Percentiles rank a stretch among this genome's conserved stretches.
Evolutionary conservation across 2,113 vertebrate genomes (phyloP).

Genomic region (Passer domesticus): DNA sequence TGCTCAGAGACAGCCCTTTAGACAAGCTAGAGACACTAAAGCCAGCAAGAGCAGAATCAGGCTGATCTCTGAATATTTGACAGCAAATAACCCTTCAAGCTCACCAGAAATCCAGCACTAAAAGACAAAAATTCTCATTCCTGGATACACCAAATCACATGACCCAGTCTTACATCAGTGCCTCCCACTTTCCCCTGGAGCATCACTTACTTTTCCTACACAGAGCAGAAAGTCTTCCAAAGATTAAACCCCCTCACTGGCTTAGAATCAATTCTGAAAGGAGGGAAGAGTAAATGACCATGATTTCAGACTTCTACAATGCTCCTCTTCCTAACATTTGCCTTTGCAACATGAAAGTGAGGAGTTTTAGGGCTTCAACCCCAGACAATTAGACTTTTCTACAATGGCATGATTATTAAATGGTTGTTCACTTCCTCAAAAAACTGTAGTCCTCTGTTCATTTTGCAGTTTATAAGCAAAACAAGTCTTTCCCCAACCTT

Average conservation of each 20-base stretch:
- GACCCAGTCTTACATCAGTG: neutral
- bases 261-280: neutral
- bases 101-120: neutral
- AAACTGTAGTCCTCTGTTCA: neutral
- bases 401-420: slow-evolving; percentile 3
- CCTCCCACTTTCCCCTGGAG: neutral
- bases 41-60: neutral
- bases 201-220: neutral
- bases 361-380: slow-evolving; percentile 30
- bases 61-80: neutral
- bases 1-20: neutral
- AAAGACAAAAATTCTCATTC: neutral
- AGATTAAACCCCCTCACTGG: neutral
- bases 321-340: neutral
- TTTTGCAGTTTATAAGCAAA: slow-evolving; percentile 50
- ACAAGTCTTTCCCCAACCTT: neutral
- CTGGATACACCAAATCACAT: neutral
- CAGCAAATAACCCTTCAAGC: neutral
- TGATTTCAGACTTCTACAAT: neutral
- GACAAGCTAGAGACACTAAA: neutral
- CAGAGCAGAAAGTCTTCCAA: neutral
- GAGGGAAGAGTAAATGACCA: neutral
- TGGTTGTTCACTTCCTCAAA: neutral
- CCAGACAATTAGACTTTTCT: neutral
- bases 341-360: slow-evolving; percentile 4